phyloP scores from a whole-genome alignment of 2,888 invertebrate species.

The Standfussiana lucernea region DNA sequence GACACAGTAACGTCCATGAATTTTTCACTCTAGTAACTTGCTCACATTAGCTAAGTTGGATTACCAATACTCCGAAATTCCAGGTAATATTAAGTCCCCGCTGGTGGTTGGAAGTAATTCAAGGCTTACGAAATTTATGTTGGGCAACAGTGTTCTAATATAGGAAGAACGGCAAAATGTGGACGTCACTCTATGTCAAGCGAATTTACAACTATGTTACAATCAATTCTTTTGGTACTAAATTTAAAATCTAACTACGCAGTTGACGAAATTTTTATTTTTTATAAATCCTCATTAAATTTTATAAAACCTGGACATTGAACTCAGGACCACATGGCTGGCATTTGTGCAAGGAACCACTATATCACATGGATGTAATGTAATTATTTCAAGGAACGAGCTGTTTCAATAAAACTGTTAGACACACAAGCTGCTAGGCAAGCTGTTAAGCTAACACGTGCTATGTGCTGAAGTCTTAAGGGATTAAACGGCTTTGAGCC shows the following conservation, averaged over 20 bases:
- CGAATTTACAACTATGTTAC: background rate
- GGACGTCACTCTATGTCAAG: background rate
- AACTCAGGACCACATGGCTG: background rate
- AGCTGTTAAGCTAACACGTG: conserved; percentile 59
- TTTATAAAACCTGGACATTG: background rate
- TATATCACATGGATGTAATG: background rate
- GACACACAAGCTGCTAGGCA: conserved; percentile 18
- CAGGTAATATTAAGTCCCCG: too few relatives aligned
- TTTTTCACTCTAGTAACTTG: background rate
- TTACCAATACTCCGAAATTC: conserved; percentile 6
- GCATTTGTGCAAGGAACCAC: background rate
- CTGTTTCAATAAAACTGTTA: conserved; percentile 23
- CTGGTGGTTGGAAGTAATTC: background rate
- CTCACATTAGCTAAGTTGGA: too few relatives aligned
- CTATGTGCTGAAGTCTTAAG: conserved; percentile 27
- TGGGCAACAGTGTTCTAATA: background rate
- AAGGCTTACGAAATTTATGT: background rate
- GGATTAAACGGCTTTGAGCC: conserved; percentile 46
- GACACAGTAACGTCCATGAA: conserved; percentile 1
- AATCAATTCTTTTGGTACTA: background rate
- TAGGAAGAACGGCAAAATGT: background rate
- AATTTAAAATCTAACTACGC: background rate
- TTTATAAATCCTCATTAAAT: background rate
- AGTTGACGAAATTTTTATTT: background rate
- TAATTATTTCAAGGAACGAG: conserved; percentile 42